Evolutionary conservation across 30 jellyfish, hydroid and myxozoan species (phyloP), one percentile per base, ranked within the genome.

Genomic region (Turritopsis dohrnii): DNA sequence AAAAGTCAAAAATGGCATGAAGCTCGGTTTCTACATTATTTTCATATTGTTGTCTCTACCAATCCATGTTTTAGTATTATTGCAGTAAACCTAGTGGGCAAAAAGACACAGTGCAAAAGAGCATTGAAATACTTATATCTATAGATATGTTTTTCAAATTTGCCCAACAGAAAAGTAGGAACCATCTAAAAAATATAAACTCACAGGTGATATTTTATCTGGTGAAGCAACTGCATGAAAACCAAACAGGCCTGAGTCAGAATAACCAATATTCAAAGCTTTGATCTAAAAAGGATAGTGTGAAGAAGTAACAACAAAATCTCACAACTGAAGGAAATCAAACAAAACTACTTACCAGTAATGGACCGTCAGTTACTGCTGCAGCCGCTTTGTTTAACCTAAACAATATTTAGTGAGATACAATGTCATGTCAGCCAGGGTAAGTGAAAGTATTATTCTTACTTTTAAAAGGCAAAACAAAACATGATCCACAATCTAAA

Each of bases 241-340:
- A 16, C 98, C 98, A 86, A 93, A 88, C 73, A 93, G 74, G 1
- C 98, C 98, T 20, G 73, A 71, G 81, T 93, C 98, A 4, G 96
- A 88, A 74, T 93, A 94, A 30, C 96, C 81, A 66, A 89, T 66
- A 77, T 93, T 93, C 83, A 93, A 74, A 5, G 96, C 28, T 25
- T 65, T 82, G 0, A 82, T 66, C 89, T 82, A 71, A 21, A 52
- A 23, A 21, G 65, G 53, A 41, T 41, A 41, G 60, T 41, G 60
- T 41, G 60, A 3, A 13, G 13, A 41, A 5, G 13, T 41, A 41
- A 41, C 13, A 3, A 41, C 13, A 41, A 41, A 3, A 41, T 3
- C 60, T 41, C 60, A 41, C 5, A 41, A 41, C 13, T 5, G 5
- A 13, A 41, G 13, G 13, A 5, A 41, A 41, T 3, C 5, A 13